Evolutionary conservation across 2,888 invertebrate genomes (phyloP).

Genomic region (Torymus texanus): DNA sequence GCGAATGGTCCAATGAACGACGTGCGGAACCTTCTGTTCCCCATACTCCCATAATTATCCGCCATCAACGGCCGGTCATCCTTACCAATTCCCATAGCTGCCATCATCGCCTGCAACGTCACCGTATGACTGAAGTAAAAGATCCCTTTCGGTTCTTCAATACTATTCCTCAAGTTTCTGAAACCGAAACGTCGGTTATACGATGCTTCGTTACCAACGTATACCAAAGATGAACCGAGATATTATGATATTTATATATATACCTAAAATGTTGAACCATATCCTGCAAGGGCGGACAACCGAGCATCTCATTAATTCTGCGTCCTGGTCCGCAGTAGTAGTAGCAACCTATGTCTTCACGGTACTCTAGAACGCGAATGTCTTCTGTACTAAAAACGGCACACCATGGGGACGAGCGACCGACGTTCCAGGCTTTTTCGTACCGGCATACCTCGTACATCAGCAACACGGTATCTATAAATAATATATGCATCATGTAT

Average conservation of each 20-base stretch:
- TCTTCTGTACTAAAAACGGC: constrained; percentile 84
- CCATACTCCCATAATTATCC: constrained; percentile 79
- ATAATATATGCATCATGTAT: not conserved
- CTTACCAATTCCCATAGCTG: constrained; percentile 80
- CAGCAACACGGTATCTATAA: not conserved
- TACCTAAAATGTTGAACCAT: constrained; percentile 72
- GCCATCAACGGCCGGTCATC: constrained; percentile 80
- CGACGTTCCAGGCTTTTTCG: constrained; percentile 11
- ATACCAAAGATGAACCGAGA: too few relatives aligned
- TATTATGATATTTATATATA: not conserved
- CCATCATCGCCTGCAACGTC: constrained; percentile 79
- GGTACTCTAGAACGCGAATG: constrained; percentile 84
- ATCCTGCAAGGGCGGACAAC: constrained; percentile 84
- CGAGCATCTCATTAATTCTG: constrained; percentile 79
- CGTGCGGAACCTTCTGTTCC: constrained; percentile 81
- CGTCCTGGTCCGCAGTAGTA: constrained; percentile 85
- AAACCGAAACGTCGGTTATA: not conserved
- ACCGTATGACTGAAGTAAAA: constrained; percentile 83
- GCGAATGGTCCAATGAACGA: constrained; percentile 84
- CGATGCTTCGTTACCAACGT: not conserved
- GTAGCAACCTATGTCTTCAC: constrained; percentile 84
- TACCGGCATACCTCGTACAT: constrained; percentile 14
- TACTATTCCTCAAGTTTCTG: not conserved
- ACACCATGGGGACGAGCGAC: constrained; percentile 80
- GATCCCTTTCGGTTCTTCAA: constrained; percentile 78